Evolutionary conservation across 2,797 vertebrate genomes (phyloP).

Genomic region (Calcarius lapponicus): DNA sequence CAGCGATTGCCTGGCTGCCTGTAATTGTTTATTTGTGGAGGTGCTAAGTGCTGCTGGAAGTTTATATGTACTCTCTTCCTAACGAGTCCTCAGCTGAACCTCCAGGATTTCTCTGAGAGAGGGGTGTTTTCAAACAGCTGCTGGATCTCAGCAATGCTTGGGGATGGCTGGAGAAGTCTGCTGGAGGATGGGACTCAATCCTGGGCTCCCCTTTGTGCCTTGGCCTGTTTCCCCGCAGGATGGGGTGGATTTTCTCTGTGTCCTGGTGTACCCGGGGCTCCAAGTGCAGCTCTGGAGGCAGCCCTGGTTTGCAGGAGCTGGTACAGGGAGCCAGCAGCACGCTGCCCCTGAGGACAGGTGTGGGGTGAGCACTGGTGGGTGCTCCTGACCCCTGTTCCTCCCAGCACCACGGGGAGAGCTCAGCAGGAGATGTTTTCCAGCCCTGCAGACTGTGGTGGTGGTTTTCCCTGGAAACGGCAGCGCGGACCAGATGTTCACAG

Average conservation of each 20-base stretch:
- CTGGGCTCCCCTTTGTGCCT: background rate
- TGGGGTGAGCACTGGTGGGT: fast-evolving
- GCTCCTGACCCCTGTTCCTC: background rate
- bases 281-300: background rate
- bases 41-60: conserved; percentile 4
- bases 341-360: fast-evolving
- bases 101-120: conserved; percentile 16
- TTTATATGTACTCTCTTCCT: conserved; percentile 24
- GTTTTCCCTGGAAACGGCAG: conserved; percentile 58
- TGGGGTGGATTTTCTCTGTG: background rate
- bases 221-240: background rate
- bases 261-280: background rate
- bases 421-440: conserved; percentile 59
- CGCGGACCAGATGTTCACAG: conserved; percentile 75
- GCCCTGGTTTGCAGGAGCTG: background rate
- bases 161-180: conserved; percentile 10
- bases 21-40: conserved; percentile 57
- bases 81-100: conserved; percentile 12
- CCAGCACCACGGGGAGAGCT: conserved; percentile 26
- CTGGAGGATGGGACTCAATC: background rate
- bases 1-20: background rate
- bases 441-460: conserved; percentile 11
- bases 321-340: background rate
- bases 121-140: background rate
- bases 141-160: background rate